A percentile compares a stretch with the other conserved stretches of the same genome.
phyloP scores from a whole-genome alignment of 2,797 vertebrate species.

The Dallia pectoralis region DNA sequence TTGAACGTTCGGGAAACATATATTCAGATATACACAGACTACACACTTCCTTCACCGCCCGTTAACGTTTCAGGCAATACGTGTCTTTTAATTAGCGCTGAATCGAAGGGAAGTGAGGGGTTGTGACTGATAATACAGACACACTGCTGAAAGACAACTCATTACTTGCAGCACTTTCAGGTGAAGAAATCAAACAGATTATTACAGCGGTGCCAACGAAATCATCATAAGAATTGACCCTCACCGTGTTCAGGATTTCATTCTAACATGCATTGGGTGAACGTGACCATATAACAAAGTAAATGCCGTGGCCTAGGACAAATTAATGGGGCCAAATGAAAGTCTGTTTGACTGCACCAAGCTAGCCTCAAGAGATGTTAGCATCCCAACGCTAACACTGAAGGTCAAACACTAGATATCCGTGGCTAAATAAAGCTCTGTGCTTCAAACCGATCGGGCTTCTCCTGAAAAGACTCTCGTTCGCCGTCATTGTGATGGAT shows the following conservation, averaged over 20 bases:
- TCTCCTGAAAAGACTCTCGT: constrained; percentile 44
- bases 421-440: background rate
- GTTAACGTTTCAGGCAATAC: background rate
- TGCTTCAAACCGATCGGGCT: constrained; percentile 48
- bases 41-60: too few species aligned
- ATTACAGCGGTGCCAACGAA: background rate
- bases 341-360: background rate
- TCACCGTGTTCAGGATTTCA: constrained; percentile 13
- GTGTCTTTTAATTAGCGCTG: background rate
- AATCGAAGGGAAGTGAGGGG: background rate
- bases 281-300: background rate
- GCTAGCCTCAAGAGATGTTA: background rate
- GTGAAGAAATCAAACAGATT: background rate
- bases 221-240: constrained; percentile 20
- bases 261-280: background rate
- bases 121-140: background rate
- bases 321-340: background rate
- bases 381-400: background rate
- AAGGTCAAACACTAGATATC: background rate
- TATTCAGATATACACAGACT: constrained; percentile 5
- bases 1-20: background rate
- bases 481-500: constrained; percentile 27
- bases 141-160: constrained; percentile 31
- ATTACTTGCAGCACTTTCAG: constrained; percentile 26
- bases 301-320: background rate